Evolutionary conservation across 2,797 vertebrate species (phyloP).

Genomic region (Merluccius polli): DNA sequence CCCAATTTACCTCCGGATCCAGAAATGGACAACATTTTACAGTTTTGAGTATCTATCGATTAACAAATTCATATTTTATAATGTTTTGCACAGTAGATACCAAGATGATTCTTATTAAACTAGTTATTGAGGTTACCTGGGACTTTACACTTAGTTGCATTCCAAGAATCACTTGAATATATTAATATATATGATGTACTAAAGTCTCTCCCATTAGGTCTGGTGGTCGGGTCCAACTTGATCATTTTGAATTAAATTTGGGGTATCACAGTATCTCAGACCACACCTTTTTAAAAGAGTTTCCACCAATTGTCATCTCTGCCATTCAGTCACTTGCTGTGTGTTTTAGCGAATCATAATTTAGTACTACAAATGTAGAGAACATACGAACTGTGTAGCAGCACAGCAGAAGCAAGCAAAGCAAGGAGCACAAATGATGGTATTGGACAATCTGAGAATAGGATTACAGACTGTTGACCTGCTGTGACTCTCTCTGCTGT

Average conservation of each 20-base stretch:
- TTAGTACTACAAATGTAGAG: not conserved
- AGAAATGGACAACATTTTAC: no score
- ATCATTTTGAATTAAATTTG: not conserved
- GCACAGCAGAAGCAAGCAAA: not conserved
- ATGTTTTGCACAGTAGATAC: no score
- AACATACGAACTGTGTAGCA: not conserved
- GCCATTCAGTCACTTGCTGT: not conserved
- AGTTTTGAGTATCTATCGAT: no score
- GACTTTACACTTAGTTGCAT: no score
- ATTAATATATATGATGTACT: not conserved
- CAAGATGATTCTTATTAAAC: no score
- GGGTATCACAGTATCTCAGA: no score
- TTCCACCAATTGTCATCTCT: not conserved
- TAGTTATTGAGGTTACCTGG: no score
- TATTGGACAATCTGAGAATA: not conserved
- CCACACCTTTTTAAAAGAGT: not conserved
- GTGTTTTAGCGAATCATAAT: not conserved
- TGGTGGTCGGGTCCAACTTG: not conserved
- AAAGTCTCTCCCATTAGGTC: not conserved
- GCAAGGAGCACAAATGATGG: not conserved
- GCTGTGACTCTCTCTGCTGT: not conserved
- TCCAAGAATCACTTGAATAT: not conserved
- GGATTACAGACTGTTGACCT: constrained; percentile 1
- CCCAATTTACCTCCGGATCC: no score
- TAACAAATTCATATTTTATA: no score